Evolutionary conservation across 2,888 invertebrate species (phyloP).

Genomic region (Eilema griseolum): DNA sequence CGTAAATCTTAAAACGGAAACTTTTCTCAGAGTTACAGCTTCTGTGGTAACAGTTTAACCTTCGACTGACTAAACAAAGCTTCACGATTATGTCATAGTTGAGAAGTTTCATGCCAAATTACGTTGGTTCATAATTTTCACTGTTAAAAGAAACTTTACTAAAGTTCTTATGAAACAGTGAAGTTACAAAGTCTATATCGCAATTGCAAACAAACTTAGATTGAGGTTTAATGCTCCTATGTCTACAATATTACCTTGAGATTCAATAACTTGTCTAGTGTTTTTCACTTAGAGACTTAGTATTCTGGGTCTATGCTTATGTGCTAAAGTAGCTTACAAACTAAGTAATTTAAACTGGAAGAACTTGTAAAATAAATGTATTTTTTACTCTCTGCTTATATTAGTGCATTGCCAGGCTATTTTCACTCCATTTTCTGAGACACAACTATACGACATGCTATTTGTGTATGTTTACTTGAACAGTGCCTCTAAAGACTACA

Average conservation of each 20-base stretch:
- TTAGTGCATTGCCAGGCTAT: too few species aligned
- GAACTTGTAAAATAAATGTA: too few species aligned
- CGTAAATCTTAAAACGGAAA: neutral
- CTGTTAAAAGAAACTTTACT: neutral
- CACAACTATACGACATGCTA: too few species aligned
- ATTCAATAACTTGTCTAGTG: neutral
- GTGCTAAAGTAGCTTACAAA: neutral
- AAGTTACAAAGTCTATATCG: neutral
- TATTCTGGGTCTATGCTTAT: neutral
- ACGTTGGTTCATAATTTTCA: neutral
- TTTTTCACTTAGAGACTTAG: neutral
- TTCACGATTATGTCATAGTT: neutral
- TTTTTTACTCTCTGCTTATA: too few species aligned
- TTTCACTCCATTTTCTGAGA: too few species aligned
- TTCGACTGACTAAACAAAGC: neutral
- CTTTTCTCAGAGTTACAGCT: conserved; percentile 2
- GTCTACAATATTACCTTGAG: neutral
- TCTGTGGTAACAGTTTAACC: conserved; percentile 3
- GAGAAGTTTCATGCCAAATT: neutral
- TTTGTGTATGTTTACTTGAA: too few species aligned
- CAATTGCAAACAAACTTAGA: neutral
- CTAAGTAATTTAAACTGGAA: neutral
- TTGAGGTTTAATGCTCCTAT: neutral
- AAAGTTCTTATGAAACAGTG: conserved; percentile 3
- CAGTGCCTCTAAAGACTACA: too few species aligned